Evolutionary conservation across 2,797 vertebrate species (phyloP), one percentile per base, ranked within the genome.

Genomic region (Liasis olivaceus): DNA sequence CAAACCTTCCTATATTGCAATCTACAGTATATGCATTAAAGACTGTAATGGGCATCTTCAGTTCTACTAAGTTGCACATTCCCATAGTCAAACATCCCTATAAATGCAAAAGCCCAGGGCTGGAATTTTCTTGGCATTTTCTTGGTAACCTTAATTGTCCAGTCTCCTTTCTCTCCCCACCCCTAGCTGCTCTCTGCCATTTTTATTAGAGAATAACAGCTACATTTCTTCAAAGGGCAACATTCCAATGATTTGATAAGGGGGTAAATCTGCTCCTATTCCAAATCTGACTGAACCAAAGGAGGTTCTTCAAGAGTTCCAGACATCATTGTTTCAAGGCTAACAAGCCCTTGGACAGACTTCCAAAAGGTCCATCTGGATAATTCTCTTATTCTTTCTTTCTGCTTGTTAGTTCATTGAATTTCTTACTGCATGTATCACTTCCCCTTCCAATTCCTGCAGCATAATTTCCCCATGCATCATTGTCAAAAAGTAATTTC

Each of bases 191-290:
- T 98, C 96, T 97, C 97, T 97, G 96, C 96, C 96, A 94, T 97
- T 95, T 98, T 98, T 98, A 97, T 97, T 97, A 97, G 97, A 97
- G 98, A 98, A 98, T 97, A 98, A 95, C 98, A 98, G 98, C 98
- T 98, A 97, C 98, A 97, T 98, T 98, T 98, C 97, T 98, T 97
- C 96, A 95, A 97, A 97, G 95, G 64, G 96, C 95, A 96, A 96
- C 93, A 95, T 96, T 96, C 97, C 96, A 96, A 98, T 95, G 97
- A 97, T 95, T 97, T 97, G 97, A 98, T 97, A 97, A 98, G 96
- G 97, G 97, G 96, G 96, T 98, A 97, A 98, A 36, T 97, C 97
- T 98, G 96, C 95, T 96, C 96, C 96, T 97, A 97, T 97, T 95
- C 94, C 96, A 94, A 98, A 96, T 95, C 95, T 95, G 96, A 94